Conservation (phyloP, 2,113 vertebrate genomes). For the Anthoscopus minutus region DNA sequence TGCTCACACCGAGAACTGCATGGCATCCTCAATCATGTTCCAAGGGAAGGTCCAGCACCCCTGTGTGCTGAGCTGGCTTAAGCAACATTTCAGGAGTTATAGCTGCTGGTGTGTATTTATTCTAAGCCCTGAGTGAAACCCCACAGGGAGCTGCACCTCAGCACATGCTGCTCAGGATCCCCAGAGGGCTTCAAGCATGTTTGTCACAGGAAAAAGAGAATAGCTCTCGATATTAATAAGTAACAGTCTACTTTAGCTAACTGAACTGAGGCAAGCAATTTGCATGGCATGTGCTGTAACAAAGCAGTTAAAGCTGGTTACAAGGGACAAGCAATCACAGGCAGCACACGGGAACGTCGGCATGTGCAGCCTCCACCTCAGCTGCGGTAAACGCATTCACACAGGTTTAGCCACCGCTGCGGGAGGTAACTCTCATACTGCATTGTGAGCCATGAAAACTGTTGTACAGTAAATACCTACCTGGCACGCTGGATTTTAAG, state of each 20-base stretch:
- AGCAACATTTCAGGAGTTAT: conserved; percentile 16
- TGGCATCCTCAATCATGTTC: not conserved
- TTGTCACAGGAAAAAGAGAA: not conserved
- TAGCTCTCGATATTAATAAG: not conserved
- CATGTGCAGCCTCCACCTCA: not conserved
- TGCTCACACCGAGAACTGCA: not conserved
- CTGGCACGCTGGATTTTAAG: not conserved
- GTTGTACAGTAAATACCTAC: not conserved
- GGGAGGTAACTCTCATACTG: not conserved
- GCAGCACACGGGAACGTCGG: not conserved
- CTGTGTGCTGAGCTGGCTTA: not conserved
- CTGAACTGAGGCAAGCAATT: not conserved
- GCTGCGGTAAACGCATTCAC: conserved; percentile 11
- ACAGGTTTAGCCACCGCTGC: not conserved
- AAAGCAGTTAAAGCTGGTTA: not conserved
- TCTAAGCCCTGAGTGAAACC: not conserved
- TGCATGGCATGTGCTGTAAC: not conserved
- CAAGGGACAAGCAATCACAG: not conserved
- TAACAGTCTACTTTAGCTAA: not conserved
- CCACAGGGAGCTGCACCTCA: not conserved
- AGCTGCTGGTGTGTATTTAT: conserved; percentile 32
- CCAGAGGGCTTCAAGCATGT: conserved; percentile 26
- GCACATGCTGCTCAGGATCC: conserved; percentile 18
- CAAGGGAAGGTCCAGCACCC: not conserved
- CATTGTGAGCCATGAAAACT: fast-evolving